Evolutionary conservation across 2,113 vertebrate genomes (phyloP).

Genomic region (Spheniscus mendiculus): DNA sequence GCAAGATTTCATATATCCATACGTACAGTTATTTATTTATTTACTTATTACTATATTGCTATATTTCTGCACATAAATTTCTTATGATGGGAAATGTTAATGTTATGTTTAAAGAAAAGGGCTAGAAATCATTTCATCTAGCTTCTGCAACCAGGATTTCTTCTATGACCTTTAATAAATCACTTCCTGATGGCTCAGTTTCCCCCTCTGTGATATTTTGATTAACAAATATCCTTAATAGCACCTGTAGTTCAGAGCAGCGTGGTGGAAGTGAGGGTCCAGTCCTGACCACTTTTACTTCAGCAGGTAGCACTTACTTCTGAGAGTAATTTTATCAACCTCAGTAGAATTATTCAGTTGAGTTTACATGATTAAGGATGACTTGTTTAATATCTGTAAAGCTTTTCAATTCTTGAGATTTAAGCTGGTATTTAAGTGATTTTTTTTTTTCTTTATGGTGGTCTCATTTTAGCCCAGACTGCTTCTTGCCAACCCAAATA

Average conservation of each 20-base stretch:
- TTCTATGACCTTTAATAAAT: not conserved
- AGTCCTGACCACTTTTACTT: not conserved
- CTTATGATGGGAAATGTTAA: not conserved
- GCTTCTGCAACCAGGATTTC: not conserved
- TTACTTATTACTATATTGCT: not conserved
- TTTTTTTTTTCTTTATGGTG: not conserved
- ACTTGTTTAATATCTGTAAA: not conserved
- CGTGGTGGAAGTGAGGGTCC: not conserved
- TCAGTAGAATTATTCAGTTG: not conserved
- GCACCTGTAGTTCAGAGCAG: not conserved
- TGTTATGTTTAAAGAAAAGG: not conserved
- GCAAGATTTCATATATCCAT: not conserved
- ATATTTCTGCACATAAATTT: not conserved
- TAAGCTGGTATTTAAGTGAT: not conserved
- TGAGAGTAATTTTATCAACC: not conserved
- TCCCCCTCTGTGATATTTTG: not conserved
- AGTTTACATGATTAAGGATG: not conserved
- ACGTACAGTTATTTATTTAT: not conserved
- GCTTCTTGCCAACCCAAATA: not conserved
- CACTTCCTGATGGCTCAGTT: not conserved
- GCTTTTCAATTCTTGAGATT: not conserved
- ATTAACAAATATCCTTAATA: not conserved
- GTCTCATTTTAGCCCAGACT: not conserved
- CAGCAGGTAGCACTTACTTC: not conserved
- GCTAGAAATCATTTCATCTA: not conserved